phyloP scores from a whole-genome alignment of 2,797 vertebrate species.

The Telmatherina bonti region DNA sequence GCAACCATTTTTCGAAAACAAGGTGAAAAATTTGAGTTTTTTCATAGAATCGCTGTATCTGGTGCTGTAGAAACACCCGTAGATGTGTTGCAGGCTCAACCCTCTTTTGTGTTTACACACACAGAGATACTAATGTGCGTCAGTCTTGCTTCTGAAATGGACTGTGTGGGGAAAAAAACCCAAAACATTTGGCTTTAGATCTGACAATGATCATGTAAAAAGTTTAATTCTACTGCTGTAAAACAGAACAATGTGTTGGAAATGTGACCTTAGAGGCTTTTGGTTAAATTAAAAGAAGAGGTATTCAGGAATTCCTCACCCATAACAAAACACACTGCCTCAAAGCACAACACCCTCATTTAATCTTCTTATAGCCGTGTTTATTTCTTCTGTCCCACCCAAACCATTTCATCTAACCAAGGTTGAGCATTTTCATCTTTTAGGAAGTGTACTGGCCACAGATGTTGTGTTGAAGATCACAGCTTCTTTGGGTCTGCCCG shows the following conservation, averaged over 20 bases:
- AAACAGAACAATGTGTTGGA: background rate
- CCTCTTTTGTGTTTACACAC: no score
- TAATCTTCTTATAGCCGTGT: conserved; percentile 23
- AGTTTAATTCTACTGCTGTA: background rate
- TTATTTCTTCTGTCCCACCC: conserved; percentile 38
- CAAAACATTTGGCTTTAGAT: background rate
- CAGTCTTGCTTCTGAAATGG: no score
- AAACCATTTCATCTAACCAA: background rate
- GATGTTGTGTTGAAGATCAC: conserved; percentile 54
- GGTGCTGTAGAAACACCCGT: no score
- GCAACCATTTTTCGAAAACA: no score
- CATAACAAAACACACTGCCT: conserved; percentile 23
- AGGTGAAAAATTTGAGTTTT: no score
- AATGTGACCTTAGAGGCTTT: conserved; percentile 27
- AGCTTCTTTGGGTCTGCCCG: conserved; percentile 17
- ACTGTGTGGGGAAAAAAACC: no score
- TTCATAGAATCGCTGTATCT: no score
- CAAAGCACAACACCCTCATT: conserved; percentile 14
- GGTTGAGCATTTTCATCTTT: background rate
- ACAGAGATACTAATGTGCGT: no score
- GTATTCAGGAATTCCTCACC: conserved; percentile 33
- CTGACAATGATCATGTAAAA: background rate
- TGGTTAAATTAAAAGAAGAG: conserved; percentile 18
- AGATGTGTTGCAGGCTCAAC: no score
- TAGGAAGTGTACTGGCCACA: conserved; percentile 20